These are phyloP conservation scores for Zygogramma bicolorata DNA, from an alignment of 2,888 invertebrate species.

Conservation along the genomic window DNA sequence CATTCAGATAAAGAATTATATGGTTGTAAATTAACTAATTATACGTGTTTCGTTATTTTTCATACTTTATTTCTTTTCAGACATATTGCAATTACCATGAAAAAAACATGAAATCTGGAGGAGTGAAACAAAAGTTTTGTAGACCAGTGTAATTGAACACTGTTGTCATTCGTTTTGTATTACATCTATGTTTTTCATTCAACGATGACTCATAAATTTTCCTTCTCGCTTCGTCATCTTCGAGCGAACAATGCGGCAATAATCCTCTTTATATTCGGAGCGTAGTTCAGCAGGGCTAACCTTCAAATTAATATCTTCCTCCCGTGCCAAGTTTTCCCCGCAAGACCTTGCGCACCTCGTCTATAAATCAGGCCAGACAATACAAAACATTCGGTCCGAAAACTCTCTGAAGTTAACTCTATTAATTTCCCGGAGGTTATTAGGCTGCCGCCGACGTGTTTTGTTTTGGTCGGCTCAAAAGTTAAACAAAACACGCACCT, in stretches of 20 bases:
- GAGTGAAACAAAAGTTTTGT: too few species aligned
- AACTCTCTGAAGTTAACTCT: background rate
- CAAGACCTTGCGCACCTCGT: constrained; percentile 18
- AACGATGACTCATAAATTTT: background rate
- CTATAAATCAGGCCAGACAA: constrained; percentile 39
- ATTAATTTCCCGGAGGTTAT: constrained; percentile 13
- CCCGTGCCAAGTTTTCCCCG: constrained; percentile 22
- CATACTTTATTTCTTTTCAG: too few species aligned
- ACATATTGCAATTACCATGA: too few species aligned
- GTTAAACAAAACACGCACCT: constrained; percentile 5
- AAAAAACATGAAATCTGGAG: too few species aligned
- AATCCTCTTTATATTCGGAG: background rate
- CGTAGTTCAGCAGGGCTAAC: background rate
- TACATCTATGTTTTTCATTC: background rate
- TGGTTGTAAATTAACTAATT: too few species aligned
- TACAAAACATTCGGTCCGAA: constrained; percentile 36
- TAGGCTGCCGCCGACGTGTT: constrained; percentile 4
- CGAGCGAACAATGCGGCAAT: background rate
- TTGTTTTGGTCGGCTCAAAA: constrained; percentile 5
- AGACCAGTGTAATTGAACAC: too few species aligned
- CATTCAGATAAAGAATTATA: too few species aligned
- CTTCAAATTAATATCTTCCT: constrained; percentile 30
- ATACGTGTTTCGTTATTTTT: too few species aligned
- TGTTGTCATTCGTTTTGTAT: too few species aligned
- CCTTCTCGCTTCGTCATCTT: background rate